phyloP scores from a whole-genome alignment of 2,113 vertebrate species.

The Vidua chalybeata region DNA sequence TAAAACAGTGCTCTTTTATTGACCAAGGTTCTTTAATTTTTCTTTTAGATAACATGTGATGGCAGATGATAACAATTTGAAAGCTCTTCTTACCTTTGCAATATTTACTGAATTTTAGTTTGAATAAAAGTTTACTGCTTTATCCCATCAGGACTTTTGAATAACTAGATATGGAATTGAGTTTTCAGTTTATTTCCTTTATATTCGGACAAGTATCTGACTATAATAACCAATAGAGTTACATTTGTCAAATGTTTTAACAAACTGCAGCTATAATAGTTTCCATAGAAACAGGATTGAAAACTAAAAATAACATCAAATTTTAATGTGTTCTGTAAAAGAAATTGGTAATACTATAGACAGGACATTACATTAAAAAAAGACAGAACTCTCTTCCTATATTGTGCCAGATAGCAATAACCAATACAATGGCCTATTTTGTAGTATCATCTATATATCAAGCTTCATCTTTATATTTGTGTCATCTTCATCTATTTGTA shows the following conservation, averaged over 20 bases:
- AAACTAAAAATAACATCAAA: background rate
- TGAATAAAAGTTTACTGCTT: background rate
- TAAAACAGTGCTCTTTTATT: background rate
- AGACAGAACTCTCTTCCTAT: background rate
- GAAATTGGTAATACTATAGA: background rate
- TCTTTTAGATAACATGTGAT: background rate
- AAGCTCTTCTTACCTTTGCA: background rate
- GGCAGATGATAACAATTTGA: background rate
- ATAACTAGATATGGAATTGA: background rate
- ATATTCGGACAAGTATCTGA: background rate
- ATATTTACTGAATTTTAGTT: background rate
- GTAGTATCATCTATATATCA: background rate
- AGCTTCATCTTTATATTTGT: background rate
- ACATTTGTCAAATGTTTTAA: background rate
- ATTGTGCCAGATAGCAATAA: background rate
- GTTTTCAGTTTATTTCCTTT: background rate
- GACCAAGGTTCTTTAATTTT: background rate
- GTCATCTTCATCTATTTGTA: background rate
- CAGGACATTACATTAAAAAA: background rate
- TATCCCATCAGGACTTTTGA: background rate
- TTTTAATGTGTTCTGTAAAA: background rate
- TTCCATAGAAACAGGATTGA: constrained; percentile 26
- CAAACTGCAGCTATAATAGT: background rate
- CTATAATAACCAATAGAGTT: background rate
- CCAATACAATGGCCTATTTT: background rate